phyloP scores from a whole-genome alignment of 2,888 invertebrate genomes.

The Peribatodes rhomboidaria region DNA sequence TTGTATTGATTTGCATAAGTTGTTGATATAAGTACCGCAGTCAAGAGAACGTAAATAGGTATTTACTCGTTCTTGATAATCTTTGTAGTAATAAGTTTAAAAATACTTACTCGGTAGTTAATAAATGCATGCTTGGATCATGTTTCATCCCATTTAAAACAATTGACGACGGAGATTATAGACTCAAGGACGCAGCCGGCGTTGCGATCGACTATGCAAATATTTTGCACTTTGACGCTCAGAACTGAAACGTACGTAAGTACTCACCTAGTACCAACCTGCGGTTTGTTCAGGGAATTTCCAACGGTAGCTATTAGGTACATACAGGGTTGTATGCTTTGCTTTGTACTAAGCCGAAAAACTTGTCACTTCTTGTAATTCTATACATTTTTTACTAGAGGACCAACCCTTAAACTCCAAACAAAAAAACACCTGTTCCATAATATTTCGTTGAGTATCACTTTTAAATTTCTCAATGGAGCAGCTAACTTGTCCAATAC shows the following conservation, averaged over 20 bases:
- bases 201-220: conserved; percentile 29
- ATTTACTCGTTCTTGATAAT: background rate
- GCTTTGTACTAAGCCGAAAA: too few species aligned
- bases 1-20: too few species aligned
- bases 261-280: background rate
- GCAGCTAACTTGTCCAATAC: too few species aligned
- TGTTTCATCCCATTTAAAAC: conserved; percentile 37
- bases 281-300: background rate
- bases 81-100: conserved; percentile 6
- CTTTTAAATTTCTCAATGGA: too few species aligned
- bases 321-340: too few species aligned
- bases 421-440: too few species aligned
- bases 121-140: conserved; percentile 25
- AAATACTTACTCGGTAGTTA: conserved; percentile 10
- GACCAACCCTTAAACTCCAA: too few species aligned
- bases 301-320: too few species aligned
- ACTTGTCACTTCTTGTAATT: too few species aligned
- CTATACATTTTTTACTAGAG: too few species aligned
- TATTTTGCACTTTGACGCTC: conserved; percentile 39
- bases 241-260: background rate
- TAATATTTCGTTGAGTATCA: too few species aligned
- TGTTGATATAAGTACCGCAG: background rate
- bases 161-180: conserved; percentile 39
- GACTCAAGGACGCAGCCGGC: conserved; percentile 21
- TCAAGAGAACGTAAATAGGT: conserved; percentile 1